Percentiles rank a stretch among this genome's conserved stretches.
These are phyloP conservation scores for Halisarca cf. caerulea DNA, from an alignment of 37 sponge, comb jelly and placozoan genomes.

Conservation along the genomic window DNA sequence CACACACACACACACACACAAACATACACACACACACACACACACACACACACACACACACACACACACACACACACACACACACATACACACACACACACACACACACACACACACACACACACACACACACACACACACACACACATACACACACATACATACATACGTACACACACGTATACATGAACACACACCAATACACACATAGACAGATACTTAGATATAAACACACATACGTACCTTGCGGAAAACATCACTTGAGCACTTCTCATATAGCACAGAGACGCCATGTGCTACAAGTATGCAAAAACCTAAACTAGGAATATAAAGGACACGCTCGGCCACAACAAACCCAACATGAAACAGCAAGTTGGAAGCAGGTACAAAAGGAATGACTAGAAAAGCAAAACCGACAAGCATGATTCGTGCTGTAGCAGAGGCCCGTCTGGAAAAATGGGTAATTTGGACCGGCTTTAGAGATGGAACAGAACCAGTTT, in stretches of 20 bases:
- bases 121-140: too few species aligned
- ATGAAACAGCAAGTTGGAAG: slow-evolving; percentile 75
- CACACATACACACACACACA: too few species aligned
- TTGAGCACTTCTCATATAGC: neutral
- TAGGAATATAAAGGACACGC: slow-evolving; percentile 87
- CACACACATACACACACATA: too few species aligned
- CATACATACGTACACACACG: too few species aligned
- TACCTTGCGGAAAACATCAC: neutral
- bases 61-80: too few species aligned
- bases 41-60: too few species aligned
- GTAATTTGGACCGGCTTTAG: neutral
- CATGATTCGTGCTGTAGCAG: neutral
- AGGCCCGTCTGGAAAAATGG: neutral
- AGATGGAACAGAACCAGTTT: neutral
- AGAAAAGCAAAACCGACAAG: slow-evolving; percentile 49
- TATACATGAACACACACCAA: too few species aligned
- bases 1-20: too few species aligned
- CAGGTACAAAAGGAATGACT: slow-evolving; percentile 77
- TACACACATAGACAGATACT: too few species aligned
- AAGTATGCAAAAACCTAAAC: slow-evolving; percentile 81
- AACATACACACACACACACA: too few species aligned
- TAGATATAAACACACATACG: neutral
- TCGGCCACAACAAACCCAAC: slow-evolving; percentile 91
- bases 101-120: too few species aligned
- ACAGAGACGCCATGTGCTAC: slow-evolving; percentile 50